phyloP scores from a whole-genome alignment of 2,888 invertebrate genomes.

The Orthonevra nobilis region DNA sequence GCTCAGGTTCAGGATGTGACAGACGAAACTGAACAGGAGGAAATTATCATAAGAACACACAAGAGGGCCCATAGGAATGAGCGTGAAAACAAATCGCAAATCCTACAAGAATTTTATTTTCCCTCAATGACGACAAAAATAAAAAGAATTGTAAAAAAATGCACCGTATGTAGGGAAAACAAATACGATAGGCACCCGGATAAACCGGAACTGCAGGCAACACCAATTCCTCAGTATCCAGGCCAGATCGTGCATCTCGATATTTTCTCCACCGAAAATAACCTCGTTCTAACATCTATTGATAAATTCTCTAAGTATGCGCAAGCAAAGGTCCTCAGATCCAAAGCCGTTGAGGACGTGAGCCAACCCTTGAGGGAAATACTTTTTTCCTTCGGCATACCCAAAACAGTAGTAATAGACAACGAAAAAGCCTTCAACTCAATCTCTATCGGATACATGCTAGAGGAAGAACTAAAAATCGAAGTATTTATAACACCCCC shows the following conservation, averaged over 20 bases:
- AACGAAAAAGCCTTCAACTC: constrained; percentile 50
- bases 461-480: constrained; percentile 29
- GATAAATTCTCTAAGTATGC: constrained; percentile 46
- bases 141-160: constrained; percentile 41
- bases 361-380: constrained; percentile 14
- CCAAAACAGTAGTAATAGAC: constrained; percentile 19
- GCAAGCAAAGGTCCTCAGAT: constrained; percentile 12
- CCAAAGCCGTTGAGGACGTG: constrained; percentile 11
- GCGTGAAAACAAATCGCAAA: constrained; percentile 44
- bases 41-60: constrained; percentile 34
- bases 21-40: constrained; percentile 16
- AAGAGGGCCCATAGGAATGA: constrained; percentile 48
- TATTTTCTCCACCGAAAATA: constrained; percentile 42
- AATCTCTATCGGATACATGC: constrained; percentile 29
- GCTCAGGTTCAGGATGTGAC: constrained; percentile 26
- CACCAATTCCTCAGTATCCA: constrained; percentile 52
- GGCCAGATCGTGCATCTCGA: constrained; percentile 51
- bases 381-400: constrained; percentile 14
- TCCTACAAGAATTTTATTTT: constrained; percentile 53
- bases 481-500: constrained; percentile 24
- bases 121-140: constrained; percentile 48
- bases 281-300: constrained; percentile 36
- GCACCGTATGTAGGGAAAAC: constrained; percentile 49
- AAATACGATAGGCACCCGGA: constrained; percentile 44
- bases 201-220: constrained; percentile 33